These are phyloP conservation scores for Anguilla rostrata DNA, from an alignment of 2,113 vertebrate species.

Conservation along the genomic window DNA sequence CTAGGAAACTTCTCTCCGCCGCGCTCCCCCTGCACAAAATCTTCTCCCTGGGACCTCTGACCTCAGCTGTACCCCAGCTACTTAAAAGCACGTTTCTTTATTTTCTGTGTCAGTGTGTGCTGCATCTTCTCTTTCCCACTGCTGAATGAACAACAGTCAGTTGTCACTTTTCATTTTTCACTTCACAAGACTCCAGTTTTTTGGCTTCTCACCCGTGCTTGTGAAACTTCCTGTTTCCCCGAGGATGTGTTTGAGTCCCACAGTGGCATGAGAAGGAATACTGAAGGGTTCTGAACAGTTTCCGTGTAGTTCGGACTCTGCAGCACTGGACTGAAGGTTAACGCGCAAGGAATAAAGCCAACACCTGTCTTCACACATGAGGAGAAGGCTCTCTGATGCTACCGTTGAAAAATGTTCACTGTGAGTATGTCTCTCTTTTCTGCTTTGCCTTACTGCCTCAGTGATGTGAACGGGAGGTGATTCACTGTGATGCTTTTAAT, in stretches of 20 bases:
- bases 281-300: constrained; percentile 45
- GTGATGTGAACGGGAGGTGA: neutral
- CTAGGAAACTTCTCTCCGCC: constrained; percentile 39
- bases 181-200: constrained; percentile 36
- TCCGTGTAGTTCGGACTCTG: neutral
- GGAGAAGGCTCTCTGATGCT: neutral
- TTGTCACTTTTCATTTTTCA: constrained; percentile 7
- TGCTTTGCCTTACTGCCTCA: constrained; percentile 15
- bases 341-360: constrained; percentile 1
- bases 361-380: constrained; percentile 4
- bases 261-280: constrained; percentile 44
- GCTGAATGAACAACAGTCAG: neutral
- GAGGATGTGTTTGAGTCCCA: constrained; percentile 15
- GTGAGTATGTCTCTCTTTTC: constrained; percentile 32
- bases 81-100: constrained; percentile 49
- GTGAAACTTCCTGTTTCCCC: neutral
- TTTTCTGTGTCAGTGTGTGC: neutral
- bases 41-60: neutral
- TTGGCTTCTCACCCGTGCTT: constrained; percentile 23
- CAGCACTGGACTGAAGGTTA: neutral
- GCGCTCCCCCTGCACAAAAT: neutral
- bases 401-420: constrained; percentile 6
- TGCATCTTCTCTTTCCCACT: neutral
- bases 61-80: constrained; percentile 30
- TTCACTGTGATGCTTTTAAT: constrained; percentile 20